Base-by-base conservation (phyloP, 2,797 vertebrate genomes). In the Microchirus variegatus region DNA sequence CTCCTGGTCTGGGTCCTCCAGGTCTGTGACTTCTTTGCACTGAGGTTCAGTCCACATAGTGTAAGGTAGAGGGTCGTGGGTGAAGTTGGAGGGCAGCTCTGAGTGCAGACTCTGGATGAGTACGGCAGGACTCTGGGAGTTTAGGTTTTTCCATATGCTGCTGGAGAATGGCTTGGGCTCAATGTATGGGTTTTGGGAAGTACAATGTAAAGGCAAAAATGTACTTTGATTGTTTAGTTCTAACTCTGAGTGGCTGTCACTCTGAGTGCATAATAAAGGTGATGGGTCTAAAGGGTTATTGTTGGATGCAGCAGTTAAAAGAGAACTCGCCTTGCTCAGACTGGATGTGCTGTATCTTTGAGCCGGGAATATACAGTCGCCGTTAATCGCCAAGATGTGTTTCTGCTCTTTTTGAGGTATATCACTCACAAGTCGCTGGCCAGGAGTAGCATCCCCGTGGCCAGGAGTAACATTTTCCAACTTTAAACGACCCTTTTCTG, bases 91-190 rank as follows among this genome's bases (percentile, higher is more conserved):
- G 0, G 87, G 84, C 38, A 91, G 81, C 49, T 92, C 91, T 3
- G 89, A 81, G 48, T 90, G 82, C 45, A 92, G 81, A 71, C 82
- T 92, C 77, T 94, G 91, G 51, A 84, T 93, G 51, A 94, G 88
- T 17, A 92, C 91, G 3, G 91, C 90, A 1, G 92, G 85, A 78
- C 85, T 81, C 66, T 89, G 91, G 47, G 90, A 90, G 61, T 56
- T 89, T 17, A 94, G 74, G 82, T 90, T 93, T 72, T 87, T 91
- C 92, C 92, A 93, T 70, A 93, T 91, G 59, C 87, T 86, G 41
- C 84, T 85, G 22, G 89, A 75, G 53, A 89, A 89, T 11, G 87
- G 79, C 80, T 86, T 90, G 35, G 86, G 66, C 13, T 92, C 89
- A 3, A 57, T 47, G 42, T 83, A 86, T 2, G 64, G 37, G 65